These are phyloP conservation scores for Drosophila repleta DNA, from an alignment of 1,140 invertebrate species.

Conservation along the genomic window DNA sequence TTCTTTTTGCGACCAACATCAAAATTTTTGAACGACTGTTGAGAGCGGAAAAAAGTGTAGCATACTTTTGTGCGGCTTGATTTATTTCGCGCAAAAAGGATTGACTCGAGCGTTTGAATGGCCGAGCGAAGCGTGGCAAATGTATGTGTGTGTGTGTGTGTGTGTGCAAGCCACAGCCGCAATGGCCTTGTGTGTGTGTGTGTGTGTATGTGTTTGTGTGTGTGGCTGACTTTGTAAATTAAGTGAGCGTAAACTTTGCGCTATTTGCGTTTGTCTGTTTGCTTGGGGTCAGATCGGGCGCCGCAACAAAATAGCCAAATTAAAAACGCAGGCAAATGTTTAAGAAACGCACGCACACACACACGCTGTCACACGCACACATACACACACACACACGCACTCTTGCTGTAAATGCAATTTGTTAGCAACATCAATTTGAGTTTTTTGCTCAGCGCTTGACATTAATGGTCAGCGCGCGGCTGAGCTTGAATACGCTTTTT, in stretches of 20 bases:
- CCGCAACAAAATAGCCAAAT: slow-evolving; percentile 62
- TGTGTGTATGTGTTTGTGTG: slow-evolving; percentile 17
- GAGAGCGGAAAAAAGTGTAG: slow-evolving; percentile 41
- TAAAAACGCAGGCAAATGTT: slow-evolving; percentile 49
- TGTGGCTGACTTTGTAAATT: slow-evolving; percentile 16
- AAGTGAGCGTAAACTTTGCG: slow-evolving; percentile 36
- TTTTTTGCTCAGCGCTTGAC: slow-evolving; percentile 36
- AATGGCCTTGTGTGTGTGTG: slow-evolving; percentile 3
- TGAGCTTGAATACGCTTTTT: not conserved
- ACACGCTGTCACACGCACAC: not conserved
- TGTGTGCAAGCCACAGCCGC: slow-evolving; percentile 20
- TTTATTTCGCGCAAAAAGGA: slow-evolving; percentile 49
- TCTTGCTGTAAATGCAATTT: slow-evolving; percentile 29
- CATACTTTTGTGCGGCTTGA: slow-evolving; percentile 61
- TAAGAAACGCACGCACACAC: slow-evolving; percentile 40
- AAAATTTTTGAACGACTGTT: slow-evolving; percentile 34
- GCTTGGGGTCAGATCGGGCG: slow-evolving; percentile 2
- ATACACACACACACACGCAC: slow-evolving; percentile 1
- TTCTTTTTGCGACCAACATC: slow-evolving; percentile 35
- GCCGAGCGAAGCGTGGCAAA: slow-evolving; percentile 21
- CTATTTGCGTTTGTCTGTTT: slow-evolving; percentile 31
- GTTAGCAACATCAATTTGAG: slow-evolving; percentile 32
- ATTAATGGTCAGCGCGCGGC: slow-evolving; percentile 52
- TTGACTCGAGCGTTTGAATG: slow-evolving; percentile 4
- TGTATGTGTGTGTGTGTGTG: no score